Evolutionary conservation across 1,140 invertebrate genomes (phyloP).

Genomic region (Heliconius nattereri): DNA sequence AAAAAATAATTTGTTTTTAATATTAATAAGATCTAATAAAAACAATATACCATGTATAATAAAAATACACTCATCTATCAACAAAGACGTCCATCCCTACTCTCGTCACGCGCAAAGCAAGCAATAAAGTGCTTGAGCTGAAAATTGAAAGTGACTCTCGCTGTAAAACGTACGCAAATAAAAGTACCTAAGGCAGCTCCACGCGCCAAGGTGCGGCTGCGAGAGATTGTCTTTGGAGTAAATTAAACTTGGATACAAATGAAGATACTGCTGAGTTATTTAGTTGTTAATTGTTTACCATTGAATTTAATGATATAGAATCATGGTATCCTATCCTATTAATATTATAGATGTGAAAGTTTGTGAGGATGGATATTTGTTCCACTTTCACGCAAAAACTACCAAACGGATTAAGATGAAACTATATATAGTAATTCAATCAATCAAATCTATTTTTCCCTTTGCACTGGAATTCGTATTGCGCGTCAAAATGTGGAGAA

Average conservation of each 20-base stretch:
- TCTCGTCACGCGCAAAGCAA: slow-evolving; percentile 59
- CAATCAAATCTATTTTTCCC: too few relatives aligned
- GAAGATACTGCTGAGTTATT: background rate
- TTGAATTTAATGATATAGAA: background rate
- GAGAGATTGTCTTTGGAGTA: background rate
- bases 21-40: background rate
- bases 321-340: too few relatives aligned
- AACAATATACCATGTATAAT: background rate
- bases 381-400: too few relatives aligned
- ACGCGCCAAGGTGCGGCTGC: background rate
- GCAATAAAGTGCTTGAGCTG: slow-evolving; percentile 68
- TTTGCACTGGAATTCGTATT: too few relatives aligned
- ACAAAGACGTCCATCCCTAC: slow-evolving; percentile 40
- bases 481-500: too few relatives aligned
- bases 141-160: slow-evolving; percentile 71
- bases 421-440: too few relatives aligned
- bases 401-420: too few relatives aligned
- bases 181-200: background rate
- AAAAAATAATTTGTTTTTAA: background rate
- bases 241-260: background rate
- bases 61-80: slow-evolving; percentile 14
- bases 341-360: too few relatives aligned
- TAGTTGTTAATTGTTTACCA: background rate
- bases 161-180: slow-evolving; percentile 37
- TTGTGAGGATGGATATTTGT: too few relatives aligned